A percentile compares a stretch with the other conserved stretches of the same genome.
Evolutionary conservation across 2,888 invertebrate species (phyloP).

Genomic region (Megalurothrips usitatus): DNA sequence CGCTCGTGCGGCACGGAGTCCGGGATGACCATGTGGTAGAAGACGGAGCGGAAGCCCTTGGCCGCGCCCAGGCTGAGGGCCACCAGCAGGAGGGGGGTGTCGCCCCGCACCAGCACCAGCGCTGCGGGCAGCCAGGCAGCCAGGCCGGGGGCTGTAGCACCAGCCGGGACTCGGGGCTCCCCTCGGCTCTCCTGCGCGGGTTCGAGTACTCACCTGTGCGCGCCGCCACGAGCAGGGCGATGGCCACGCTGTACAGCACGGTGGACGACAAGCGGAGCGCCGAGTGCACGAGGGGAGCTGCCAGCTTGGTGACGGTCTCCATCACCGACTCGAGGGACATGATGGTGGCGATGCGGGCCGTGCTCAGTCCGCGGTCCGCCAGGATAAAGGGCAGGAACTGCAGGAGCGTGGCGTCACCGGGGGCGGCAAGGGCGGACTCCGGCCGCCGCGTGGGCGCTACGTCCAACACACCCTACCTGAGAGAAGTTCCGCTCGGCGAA

Average conservation of each 20-base stretch:
- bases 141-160: too few species aligned
- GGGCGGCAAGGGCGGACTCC: too few species aligned
- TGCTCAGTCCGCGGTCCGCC: constrained; percentile 44
- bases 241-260: constrained; percentile 45
- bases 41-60: constrained; percentile 47
- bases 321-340: constrained; percentile 46
- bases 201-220: background rate
- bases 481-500: constrained; percentile 50
- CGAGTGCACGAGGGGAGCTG: constrained; percentile 45
- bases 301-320: constrained; percentile 47
- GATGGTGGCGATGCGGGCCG: constrained; percentile 44
- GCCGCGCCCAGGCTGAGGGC: constrained; percentile 44
- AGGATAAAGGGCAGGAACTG: constrained; percentile 50
- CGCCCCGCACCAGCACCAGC: constrained; percentile 37
- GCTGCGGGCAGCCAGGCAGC: background rate
- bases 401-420: too few species aligned
- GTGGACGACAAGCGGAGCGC: constrained; percentile 43
- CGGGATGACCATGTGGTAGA: constrained; percentile 47
- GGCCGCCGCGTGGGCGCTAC: too few species aligned
- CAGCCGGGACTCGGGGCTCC: background rate
- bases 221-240: constrained; percentile 35
- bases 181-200: background rate
- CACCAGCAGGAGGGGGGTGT: constrained; percentile 40
- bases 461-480: background rate
- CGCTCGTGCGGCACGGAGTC: constrained; percentile 45